Evolutionary conservation across 2,888 invertebrate genomes (phyloP).

Genomic region (Caenorhabditis sp.): DNA sequence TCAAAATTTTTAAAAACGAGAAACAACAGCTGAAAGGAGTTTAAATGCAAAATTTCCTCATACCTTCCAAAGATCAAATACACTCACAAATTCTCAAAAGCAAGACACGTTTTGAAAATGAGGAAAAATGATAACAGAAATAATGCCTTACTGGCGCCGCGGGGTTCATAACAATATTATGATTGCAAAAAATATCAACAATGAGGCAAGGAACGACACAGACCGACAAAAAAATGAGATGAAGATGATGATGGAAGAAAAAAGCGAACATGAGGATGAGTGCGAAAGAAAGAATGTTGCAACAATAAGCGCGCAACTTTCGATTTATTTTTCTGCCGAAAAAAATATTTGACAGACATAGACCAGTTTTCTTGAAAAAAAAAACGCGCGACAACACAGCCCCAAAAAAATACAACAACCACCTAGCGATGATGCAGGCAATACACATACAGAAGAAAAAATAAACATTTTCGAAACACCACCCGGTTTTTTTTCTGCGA

Average conservation of each 20-base stretch:
- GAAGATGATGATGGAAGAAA: neutral
- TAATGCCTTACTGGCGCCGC: neutral
- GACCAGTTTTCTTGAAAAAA: slow-evolving; percentile 52
- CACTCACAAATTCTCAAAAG: too few species aligned
- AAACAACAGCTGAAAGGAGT: too few species aligned
- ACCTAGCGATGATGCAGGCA: neutral
- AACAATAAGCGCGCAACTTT: slow-evolving; percentile 19
- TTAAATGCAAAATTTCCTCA: too few species aligned
- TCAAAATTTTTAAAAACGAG: too few species aligned
- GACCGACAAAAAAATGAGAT: neutral
- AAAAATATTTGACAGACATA: neutral
- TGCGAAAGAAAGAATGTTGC: slow-evolving; percentile 26
- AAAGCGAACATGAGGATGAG: neutral
- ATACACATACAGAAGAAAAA: neutral
- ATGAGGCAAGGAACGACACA: too few species aligned
- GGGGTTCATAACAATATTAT: too few species aligned
- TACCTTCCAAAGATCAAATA: too few species aligned
- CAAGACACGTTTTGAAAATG: neutral
- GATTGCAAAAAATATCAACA: too few species aligned
- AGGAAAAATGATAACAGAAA: neutral
- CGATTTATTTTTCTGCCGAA: slow-evolving; percentile 3
- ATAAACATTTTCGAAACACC: slow-evolving; percentile 1
- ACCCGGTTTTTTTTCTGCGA: neutral
- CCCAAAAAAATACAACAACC: neutral
- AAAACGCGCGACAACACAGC: slow-evolving; percentile 15